Evolutionary conservation across 2,797 vertebrate species (phyloP).

Genomic region (Pagetopsis macropterus): DNA sequence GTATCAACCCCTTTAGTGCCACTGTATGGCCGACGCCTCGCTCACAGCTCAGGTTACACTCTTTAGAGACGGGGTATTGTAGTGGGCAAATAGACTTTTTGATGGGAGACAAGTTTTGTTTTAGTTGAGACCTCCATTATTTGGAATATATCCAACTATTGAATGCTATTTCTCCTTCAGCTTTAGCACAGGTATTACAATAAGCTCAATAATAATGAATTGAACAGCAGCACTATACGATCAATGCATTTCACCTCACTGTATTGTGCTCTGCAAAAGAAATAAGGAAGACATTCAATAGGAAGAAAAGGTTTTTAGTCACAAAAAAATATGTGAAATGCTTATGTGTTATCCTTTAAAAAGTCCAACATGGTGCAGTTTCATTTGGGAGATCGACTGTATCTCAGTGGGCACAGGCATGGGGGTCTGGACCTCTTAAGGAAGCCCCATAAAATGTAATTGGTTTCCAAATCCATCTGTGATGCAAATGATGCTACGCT

Average conservation of each 20-base stretch:
- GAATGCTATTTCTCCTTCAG: not conserved
- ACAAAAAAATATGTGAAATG: not conserved
- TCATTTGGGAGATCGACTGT: not conserved
- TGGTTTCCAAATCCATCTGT: no score
- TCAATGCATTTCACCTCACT: not conserved
- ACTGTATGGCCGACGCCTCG: constrained; percentile 79
- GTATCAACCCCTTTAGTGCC: constrained; percentile 82
- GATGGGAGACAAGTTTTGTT: constrained; percentile 60
- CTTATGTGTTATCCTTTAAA: not conserved
- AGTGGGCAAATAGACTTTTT: constrained; percentile 59
- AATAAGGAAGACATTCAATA: not conserved
- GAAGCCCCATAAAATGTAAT: no score
- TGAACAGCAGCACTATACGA: not conserved
- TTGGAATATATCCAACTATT: constrained; percentile 3
- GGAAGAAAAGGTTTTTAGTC: not conserved
- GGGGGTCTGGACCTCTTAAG: not conserved
- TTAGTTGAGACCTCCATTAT: constrained; percentile 20
- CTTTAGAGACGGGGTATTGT: constrained; percentile 64
- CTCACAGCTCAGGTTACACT: constrained; percentile 78
- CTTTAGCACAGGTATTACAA: not conserved
- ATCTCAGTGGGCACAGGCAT: not conserved
- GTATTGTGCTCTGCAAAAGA: not conserved
- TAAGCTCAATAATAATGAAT: not conserved
- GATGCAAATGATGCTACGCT: no score
- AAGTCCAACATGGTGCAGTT: not conserved